Evolutionary conservation across 2,113 vertebrate species (phyloP).

Genomic region (Paradoxurus hermaphroditus): DNA sequence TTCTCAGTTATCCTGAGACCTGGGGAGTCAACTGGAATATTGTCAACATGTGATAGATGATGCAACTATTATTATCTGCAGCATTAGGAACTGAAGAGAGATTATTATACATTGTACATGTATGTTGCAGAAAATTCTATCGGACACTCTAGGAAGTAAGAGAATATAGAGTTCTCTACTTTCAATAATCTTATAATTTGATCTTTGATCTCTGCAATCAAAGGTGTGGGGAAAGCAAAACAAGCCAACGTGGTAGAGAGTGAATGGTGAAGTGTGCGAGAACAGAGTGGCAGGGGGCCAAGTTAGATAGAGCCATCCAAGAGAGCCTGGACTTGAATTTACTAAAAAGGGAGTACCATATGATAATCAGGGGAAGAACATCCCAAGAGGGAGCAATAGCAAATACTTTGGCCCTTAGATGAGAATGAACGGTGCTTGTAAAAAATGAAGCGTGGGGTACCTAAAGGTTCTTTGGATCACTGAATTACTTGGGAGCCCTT

Average conservation of each 20-base stretch:
- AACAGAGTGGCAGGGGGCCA: too few species aligned
- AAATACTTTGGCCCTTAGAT: neutral
- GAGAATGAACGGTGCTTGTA: neutral
- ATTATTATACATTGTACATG: neutral
- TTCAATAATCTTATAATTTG: neutral
- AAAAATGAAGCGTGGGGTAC: neutral
- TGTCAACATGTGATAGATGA: neutral
- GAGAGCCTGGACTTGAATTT: neutral
- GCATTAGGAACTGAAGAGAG: neutral
- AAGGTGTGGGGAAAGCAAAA: neutral
- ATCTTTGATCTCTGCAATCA: neutral
- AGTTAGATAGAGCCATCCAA: neutral
- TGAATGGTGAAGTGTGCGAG: neutral
- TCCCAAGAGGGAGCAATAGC: neutral
- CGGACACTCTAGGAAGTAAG: neutral
- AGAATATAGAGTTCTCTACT: neutral
- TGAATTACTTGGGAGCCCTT: neutral
- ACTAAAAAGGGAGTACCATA: neutral
- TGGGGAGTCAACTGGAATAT: neutral
- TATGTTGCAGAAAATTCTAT: neutral
- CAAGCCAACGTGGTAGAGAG: neutral
- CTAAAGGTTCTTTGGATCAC: neutral
- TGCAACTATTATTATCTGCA: neutral
- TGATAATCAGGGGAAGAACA: neutral
- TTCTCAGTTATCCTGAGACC: neutral